Evolutionary conservation across 2,113 vertebrate genomes (phyloP).

Genomic region (Psammodynastes pulverulentus): DNA sequence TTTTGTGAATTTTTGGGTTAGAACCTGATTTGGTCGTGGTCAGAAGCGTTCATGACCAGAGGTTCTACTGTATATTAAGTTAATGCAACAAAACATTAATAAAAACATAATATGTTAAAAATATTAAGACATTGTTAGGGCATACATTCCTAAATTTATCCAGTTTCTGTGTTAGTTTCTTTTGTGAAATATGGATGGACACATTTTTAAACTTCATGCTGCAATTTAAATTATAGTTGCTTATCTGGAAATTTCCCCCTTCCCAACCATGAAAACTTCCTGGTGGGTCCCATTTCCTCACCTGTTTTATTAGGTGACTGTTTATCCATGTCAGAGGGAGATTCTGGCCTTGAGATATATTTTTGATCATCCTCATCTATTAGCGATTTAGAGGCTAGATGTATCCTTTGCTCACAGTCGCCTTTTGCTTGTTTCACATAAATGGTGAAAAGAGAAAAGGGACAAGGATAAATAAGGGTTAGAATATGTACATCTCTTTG

Average conservation of each 20-base stretch:
- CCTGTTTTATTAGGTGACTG: constrained; percentile 19
- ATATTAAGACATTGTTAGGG: not conserved
- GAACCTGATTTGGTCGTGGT: too few relatives aligned
- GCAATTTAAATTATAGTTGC: not conserved
- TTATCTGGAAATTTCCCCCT: not conserved
- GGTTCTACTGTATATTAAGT: too few relatives aligned
- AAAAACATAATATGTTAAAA: not conserved
- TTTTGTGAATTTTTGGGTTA: too few relatives aligned
- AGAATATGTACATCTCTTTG: not conserved
- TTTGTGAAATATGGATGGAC: not conserved
- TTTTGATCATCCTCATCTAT: constrained; percentile 37
- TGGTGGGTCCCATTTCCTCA: not conserved
- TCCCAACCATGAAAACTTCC: not conserved
- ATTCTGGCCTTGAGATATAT: not conserved
- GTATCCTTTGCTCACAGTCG: not conserved
- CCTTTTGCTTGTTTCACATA: constrained; percentile 54
- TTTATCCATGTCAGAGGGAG: not conserved
- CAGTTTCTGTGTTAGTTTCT: not conserved
- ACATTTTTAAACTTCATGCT: not conserved
- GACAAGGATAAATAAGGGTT: not conserved
- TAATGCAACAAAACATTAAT: not conserved
- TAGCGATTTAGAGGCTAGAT: not conserved
- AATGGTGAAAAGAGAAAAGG: not conserved
- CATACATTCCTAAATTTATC: not conserved
- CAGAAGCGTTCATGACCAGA: too few relatives aligned